Evolutionary conservation across 2,113 vertebrate genomes (phyloP).

Genomic region (Paralichthys olivaceus): DNA sequence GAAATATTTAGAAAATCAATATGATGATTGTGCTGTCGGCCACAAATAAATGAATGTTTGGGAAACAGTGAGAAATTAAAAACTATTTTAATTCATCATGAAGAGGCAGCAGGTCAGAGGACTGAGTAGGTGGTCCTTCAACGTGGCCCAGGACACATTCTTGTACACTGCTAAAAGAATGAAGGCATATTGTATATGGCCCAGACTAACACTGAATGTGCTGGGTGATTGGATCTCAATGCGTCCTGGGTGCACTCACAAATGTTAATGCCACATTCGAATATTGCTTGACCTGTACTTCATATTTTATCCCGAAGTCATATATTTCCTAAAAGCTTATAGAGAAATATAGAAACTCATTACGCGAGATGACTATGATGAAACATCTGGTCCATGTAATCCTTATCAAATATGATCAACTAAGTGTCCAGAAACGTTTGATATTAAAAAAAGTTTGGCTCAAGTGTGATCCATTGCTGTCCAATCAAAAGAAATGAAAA

Average conservation of each 20-base stretch:
- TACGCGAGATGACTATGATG: slow-evolving; percentile 24
- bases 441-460: slow-evolving; percentile 28
- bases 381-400: slow-evolving; percentile 53
- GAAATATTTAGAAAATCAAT: neutral
- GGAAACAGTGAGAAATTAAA: neutral
- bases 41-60: too few species aligned
- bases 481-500: slow-evolving; percentile 25
- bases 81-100: neutral
- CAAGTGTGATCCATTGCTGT: slow-evolving; percentile 13
- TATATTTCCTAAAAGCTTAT: too few species aligned
- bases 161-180: too few species aligned
- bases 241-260: neutral
- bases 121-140: neutral
- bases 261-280: neutral
- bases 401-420: slow-evolving; percentile 30
- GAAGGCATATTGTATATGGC: too few species aligned
- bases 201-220: too few species aligned
- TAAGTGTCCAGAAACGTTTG: slow-evolving; percentile 4
- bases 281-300: neutral
- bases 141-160: too few species aligned
- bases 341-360: slow-evolving; percentile 16
- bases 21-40: neutral
- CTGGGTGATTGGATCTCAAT: neutral
- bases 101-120: neutral
- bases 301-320: too few species aligned